These are phyloP conservation scores for Clytia hemisphaerica DNA, from an alignment of 30 jellyfish, hydroid and myxozoan genomes.

Conservation along the genomic window DNA sequence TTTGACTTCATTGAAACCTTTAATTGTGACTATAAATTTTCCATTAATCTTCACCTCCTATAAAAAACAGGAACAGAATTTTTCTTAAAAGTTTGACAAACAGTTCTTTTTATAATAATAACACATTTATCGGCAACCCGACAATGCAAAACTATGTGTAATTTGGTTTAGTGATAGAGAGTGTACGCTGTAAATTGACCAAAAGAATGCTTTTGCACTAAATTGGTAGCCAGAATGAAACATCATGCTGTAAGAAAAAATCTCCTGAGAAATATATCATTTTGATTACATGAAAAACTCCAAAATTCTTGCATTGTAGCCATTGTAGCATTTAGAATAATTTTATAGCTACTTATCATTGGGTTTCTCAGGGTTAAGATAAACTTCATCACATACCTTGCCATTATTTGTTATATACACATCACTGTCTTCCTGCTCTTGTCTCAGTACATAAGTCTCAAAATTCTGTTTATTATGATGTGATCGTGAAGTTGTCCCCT, in stretches of 20 bases:
- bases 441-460: constrained; percentile 67
- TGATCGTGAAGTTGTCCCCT: constrained; percentile 66
- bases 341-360: too few relatives aligned
- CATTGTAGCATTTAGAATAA: too few relatives aligned
- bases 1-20: constrained; percentile 69
- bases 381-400: constrained; percentile 75
- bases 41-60: constrained; percentile 73
- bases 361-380: too few relatives aligned
- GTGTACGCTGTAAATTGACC: too few relatives aligned
- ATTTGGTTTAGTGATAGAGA: too few relatives aligned
- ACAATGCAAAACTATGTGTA: too few relatives aligned
- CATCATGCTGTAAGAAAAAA: background rate
- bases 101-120: background rate
- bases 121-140: too few relatives aligned
- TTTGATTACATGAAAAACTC: too few relatives aligned
- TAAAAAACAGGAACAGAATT: background rate
- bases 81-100: background rate
- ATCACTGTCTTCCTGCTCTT: constrained; percentile 26
- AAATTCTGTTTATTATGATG: constrained; percentile 41
- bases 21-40: constrained; percentile 50
- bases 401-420: constrained; percentile 50
- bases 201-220: too few relatives aligned
- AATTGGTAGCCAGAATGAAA: background rate
- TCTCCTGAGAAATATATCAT: too few relatives aligned
- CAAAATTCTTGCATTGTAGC: too few relatives aligned